phyloP scores from a whole-genome alignment of 2,113 vertebrate genomes.

The Terrapene triunguis region DNA sequence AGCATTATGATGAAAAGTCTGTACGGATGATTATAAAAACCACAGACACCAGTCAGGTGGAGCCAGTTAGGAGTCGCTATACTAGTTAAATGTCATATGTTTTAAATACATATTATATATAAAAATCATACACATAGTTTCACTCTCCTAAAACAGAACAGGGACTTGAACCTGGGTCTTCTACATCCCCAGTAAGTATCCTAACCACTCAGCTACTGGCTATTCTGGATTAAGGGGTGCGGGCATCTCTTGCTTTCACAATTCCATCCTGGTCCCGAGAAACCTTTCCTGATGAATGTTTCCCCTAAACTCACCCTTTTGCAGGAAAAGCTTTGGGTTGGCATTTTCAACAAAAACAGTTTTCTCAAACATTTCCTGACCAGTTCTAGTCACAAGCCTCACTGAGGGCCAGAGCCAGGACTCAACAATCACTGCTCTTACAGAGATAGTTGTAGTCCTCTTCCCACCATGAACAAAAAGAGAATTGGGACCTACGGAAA shows the following conservation, averaged over 20 bases:
- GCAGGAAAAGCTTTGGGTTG: not conserved
- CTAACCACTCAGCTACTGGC: not conserved
- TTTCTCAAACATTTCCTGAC: not conserved
- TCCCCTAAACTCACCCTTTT: not conserved
- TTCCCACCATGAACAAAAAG: not conserved
- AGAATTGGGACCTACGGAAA: not conserved
- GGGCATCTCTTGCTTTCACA: not conserved
- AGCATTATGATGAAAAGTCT: not conserved
- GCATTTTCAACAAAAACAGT: not conserved
- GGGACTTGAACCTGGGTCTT: not conserved
- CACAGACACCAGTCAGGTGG: not conserved
- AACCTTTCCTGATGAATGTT: not conserved
- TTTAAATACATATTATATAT: not conserved
- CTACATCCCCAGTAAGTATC: not conserved
- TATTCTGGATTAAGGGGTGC: not conserved
- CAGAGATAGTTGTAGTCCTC: not conserved
- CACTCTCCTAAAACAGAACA: not conserved
- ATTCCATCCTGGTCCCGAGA: not conserved
- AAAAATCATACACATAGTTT: not conserved
- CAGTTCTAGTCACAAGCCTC: not conserved
- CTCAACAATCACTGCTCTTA: not conserved
- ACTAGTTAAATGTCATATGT: constrained; percentile 1
- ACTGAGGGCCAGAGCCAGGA: not conserved
- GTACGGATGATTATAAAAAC: not conserved
- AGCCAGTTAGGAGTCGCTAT: constrained; percentile 6